Percentiles rank a stretch among this genome's conserved stretches.
phyloP scores from a whole-genome alignment of 2,113 vertebrate species.

The Gymnarchus niloticus region DNA sequence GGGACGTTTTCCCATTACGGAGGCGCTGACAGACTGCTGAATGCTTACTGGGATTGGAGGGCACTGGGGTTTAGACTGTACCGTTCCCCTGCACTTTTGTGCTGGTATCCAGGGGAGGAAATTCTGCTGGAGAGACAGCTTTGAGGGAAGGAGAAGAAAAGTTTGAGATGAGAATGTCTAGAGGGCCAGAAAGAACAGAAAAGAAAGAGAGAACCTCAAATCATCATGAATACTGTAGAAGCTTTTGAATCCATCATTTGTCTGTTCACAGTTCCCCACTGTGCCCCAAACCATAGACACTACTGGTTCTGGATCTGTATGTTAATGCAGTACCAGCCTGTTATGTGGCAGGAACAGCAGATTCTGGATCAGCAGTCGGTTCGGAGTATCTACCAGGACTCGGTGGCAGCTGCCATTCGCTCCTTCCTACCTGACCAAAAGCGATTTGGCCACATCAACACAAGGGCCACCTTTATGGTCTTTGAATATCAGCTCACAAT shows the following conservation, averaged over 20 bases:
- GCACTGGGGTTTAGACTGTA: background rate
- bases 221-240: background rate
- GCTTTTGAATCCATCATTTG: background rate
- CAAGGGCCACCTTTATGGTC: background rate
- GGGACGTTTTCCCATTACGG: background rate
- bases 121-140: background rate
- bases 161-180: background rate
- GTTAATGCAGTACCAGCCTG: background rate
- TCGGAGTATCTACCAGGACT: background rate
- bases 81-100: background rate
- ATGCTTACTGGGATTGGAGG: background rate
- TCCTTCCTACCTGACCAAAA: background rate
- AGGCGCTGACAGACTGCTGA: background rate
- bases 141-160: background rate
- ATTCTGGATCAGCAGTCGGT: too few relatives aligned
- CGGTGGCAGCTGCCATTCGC: background rate
- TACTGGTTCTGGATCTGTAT: background rate
- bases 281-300: background rate
- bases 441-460: background rate
- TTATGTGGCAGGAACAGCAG: background rate
- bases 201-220: background rate
- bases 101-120: background rate
- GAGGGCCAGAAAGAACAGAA: background rate
- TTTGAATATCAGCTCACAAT: conserved; percentile 2
- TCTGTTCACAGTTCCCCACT: background rate